A percentile compares a stretch with the other conserved stretches of the same genome.
phyloP scores from a whole-genome alignment of 2,113 vertebrate species.

The Alaudala cheleensis region DNA sequence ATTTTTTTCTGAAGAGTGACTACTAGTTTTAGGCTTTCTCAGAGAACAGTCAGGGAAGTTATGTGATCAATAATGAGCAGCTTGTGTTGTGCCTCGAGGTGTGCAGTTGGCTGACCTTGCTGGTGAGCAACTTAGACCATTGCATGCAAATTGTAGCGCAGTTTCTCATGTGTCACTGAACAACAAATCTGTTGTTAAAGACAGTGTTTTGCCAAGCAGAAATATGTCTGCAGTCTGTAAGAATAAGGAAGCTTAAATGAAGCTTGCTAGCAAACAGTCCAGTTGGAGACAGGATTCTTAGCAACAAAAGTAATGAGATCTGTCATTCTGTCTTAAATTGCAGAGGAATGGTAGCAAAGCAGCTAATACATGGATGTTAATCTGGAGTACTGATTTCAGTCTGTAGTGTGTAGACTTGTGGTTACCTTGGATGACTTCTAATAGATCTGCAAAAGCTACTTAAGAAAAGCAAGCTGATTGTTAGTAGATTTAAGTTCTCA shows the following conservation, averaged over 20 bases:
- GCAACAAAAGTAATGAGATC: slow-evolving; percentile 67
- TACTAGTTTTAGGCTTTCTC: not conserved
- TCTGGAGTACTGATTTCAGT: not conserved
- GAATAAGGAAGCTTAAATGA: not conserved
- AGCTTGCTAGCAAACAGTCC: slow-evolving; percentile 51
- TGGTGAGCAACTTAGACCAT: not conserved
- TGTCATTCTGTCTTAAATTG: not conserved
- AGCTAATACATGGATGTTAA: not conserved
- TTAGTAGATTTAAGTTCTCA: not conserved
- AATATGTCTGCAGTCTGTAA: not conserved
- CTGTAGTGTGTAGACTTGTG: not conserved
- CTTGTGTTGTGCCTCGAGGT: not conserved
- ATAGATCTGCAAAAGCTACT: not conserved
- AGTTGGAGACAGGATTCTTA: slow-evolving; percentile 74
- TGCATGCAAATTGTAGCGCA: fast-evolving
- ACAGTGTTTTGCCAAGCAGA: not conserved
- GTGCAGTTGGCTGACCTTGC: not conserved
- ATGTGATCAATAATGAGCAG: not conserved
- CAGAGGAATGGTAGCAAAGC: not conserved
- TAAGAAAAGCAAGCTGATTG: not conserved
- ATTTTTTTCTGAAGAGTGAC: not conserved
- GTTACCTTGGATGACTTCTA: not conserved
- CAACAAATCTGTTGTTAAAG: not conserved
- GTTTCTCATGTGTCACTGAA: not conserved
- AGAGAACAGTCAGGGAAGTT: not conserved